Conservation (phyloP, 2,113 vertebrate species). For the Psophia crepitans region DNA sequence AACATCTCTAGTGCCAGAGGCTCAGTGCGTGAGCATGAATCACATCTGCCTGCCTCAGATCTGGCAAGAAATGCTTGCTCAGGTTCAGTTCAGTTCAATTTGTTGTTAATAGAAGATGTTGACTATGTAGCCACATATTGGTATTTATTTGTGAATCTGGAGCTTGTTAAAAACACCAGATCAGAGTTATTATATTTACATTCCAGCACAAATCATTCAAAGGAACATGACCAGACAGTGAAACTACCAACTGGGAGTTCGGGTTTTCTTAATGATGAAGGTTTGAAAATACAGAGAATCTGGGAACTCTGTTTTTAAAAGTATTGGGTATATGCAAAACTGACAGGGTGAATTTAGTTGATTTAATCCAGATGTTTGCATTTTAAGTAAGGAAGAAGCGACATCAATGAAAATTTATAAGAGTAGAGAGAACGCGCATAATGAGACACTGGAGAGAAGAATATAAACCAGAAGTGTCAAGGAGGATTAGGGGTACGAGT, state of each 20-base stretch:
- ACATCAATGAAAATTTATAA: conserved; percentile 42
- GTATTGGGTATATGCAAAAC: not conserved
- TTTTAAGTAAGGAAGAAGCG: conserved; percentile 25
- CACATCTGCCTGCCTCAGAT: not conserved
- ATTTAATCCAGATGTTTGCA: conserved; percentile 52
- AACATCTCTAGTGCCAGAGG: not conserved
- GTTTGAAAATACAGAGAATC: not conserved
- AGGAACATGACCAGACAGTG: not conserved
- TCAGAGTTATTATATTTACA: not conserved
- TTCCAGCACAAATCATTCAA: not conserved
- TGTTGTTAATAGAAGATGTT: not conserved
- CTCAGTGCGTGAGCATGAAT: not conserved
- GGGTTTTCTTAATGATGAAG: not conserved
- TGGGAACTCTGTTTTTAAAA: not conserved
- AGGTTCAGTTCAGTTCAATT: not conserved
- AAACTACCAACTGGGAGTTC: not conserved
- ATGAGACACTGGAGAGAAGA: conserved; percentile 40
- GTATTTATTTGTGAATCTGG: not conserved
- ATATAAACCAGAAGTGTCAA: conserved; percentile 26
- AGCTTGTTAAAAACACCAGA: not conserved
- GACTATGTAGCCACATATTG: not conserved
- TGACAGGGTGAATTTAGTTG: conserved; percentile 22
- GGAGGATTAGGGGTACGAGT: not conserved
- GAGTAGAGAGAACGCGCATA: not conserved
- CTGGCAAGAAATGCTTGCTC: not conserved